phyloP scores from a whole-genome alignment of 35 echinoderm and acorn worm species.

The Holothuria glaberrima region DNA sequence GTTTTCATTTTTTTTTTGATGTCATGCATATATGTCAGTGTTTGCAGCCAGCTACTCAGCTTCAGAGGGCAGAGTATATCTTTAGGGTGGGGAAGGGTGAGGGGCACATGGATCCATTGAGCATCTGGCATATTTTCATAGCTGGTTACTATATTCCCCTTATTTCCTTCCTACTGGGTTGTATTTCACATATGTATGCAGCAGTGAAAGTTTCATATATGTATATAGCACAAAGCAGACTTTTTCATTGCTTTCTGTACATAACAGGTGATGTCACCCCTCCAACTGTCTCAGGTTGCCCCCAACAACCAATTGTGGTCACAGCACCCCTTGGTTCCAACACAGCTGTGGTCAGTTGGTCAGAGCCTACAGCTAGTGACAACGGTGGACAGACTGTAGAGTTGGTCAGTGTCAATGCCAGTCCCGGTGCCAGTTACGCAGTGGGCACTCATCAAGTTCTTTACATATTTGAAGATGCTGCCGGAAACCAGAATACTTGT shows the following conservation, averaged over 20 bases:
- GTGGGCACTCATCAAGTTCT: conserved; percentile 12
- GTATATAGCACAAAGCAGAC: background rate
- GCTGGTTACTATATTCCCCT: background rate
- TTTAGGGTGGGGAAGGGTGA: too few relatives aligned
- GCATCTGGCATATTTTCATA: background rate
- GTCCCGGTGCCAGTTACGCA: background rate
- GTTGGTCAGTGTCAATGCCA: background rate
- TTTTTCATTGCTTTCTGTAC: background rate
- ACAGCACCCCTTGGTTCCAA: background rate
- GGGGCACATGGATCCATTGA: too few relatives aligned
- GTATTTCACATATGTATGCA: background rate
- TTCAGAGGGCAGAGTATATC: background rate
- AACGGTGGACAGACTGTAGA: background rate
- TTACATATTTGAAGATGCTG: conserved; percentile 14
- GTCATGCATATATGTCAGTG: too few relatives aligned
- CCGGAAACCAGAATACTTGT: conserved; percentile 19
- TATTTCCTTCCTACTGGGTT: background rate
- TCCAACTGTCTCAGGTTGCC: conserved; percentile 18
- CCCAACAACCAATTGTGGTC: conserved; percentile 4
- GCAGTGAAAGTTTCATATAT: background rate
- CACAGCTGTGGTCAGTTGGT: conserved; percentile 27
- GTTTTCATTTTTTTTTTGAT: background rate
- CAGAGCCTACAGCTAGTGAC: conserved; percentile 1
- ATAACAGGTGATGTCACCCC: background rate
- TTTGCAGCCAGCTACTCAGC: background rate